These are phyloP conservation scores for Oncorhynchus tshawytscha DNA, from an alignment of 2,113 vertebrate species.

Conservation along the genomic window DNA sequence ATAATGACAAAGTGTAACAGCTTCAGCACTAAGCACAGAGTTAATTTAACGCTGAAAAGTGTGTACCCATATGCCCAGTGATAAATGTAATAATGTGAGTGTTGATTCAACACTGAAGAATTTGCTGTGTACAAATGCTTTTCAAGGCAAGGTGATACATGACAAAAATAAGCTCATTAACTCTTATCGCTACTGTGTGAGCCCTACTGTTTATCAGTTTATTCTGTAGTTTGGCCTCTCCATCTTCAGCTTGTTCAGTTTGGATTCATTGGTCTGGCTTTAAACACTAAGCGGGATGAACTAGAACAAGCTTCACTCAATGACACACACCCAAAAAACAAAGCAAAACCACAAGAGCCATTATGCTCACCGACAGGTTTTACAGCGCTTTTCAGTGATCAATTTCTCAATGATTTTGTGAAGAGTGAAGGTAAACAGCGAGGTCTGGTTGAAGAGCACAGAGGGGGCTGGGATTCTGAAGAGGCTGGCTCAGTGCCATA, in stretches of 20 bases:
- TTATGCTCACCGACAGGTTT: conserved; percentile 24
- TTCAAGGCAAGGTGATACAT: no score
- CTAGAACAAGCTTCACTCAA: not conserved
- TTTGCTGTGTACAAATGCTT: no score
- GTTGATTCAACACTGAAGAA: no score
- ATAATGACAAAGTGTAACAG: no score
- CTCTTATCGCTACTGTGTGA: no score
- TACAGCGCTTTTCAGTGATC: conserved; percentile 35
- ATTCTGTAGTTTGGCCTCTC: not conserved
- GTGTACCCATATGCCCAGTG: no score
- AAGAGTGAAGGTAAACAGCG: conserved; percentile 21
- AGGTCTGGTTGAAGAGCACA: conserved; percentile 14
- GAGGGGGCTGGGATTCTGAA: not conserved
- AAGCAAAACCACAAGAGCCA: not conserved
- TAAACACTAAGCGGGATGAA: not conserved
- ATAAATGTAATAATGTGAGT: no score
- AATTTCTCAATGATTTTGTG: conserved; percentile 25
- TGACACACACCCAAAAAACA: not conserved
- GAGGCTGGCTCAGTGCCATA: not conserved
- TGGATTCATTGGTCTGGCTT: not conserved
- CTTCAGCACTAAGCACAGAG: no score
- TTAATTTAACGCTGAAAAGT: no score
- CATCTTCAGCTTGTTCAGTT: not conserved
- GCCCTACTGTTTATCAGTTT: no score
- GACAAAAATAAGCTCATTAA: no score